Evolutionary conservation across 2,888 invertebrate species (phyloP).

Genomic region (Cephus nigrinus): DNA sequence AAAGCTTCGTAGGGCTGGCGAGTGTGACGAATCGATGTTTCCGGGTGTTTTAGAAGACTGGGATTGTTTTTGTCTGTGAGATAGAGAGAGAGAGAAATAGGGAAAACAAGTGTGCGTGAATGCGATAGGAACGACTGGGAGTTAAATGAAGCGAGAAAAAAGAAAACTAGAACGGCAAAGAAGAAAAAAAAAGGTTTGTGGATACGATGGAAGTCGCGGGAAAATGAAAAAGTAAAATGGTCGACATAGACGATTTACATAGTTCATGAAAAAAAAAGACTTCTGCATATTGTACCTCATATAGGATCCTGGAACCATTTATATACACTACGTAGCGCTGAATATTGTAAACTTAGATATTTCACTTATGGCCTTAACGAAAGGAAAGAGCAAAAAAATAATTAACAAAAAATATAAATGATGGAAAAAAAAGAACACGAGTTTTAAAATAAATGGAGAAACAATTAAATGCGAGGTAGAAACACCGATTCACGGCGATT

Average conservation of each 20-base stretch:
- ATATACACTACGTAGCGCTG: constrained; percentile 49
- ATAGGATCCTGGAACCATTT: constrained; percentile 42
- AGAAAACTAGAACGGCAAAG: constrained; percentile 19
- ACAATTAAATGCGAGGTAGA: constrained; percentile 13
- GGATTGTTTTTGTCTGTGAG: no score
- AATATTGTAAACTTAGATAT: constrained; percentile 54
- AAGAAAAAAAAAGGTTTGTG: no score
- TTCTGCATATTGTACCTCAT: constrained; percentile 44
- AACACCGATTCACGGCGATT: constrained; percentile 24
- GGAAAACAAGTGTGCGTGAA: no score
- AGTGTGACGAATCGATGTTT: no score
- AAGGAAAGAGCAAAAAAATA: constrained; percentile 36
- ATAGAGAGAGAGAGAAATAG: no score
- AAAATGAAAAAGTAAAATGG: no score
- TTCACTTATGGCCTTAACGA: constrained; percentile 60
- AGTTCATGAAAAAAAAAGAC: constrained; percentile 27
- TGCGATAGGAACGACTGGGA: background rate
- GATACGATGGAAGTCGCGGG: no score
- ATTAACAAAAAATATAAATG: constrained; percentile 6
- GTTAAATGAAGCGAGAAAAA: constrained; percentile 12
- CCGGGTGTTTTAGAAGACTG: no score
- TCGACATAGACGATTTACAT: background rate
- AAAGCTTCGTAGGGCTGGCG: no score
- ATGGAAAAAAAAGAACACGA: constrained; percentile 19
- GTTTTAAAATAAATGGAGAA: constrained; percentile 19